These are phyloP conservation scores for Telmatochromis sp. DNA, from an alignment of 2,113 vertebrate species.

Conservation along the genomic window DNA sequence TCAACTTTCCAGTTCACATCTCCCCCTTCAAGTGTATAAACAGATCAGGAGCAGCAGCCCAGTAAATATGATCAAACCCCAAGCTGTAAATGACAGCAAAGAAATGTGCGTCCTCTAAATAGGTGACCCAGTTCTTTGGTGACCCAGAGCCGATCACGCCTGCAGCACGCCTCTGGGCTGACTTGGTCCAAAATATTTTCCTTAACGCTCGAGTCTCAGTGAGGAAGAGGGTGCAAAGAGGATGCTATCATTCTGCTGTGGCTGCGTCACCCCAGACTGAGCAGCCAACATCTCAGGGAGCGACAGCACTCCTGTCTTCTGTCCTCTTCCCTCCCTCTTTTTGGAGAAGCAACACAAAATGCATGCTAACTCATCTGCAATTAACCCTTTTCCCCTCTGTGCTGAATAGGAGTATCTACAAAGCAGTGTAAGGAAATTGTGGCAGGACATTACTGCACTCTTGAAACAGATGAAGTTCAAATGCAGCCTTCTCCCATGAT, in stretches of 20 bases:
- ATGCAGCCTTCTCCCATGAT: not conserved
- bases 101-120: not conserved
- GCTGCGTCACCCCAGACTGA: not conserved
- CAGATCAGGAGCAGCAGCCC: not conserved
- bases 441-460: not conserved
- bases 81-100: constrained; percentile 5
- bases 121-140: constrained; percentile 20
- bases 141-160: not conserved
- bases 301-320: not conserved
- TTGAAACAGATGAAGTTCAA: not conserved
- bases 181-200: not conserved
- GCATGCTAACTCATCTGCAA: not conserved
- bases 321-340: not conserved
- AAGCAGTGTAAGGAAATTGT: not conserved
- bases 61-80: not conserved
- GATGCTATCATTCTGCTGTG: not conserved
- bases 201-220: not conserved
- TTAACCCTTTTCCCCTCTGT: not conserved
- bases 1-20: not conserved
- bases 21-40: not conserved
- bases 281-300: not conserved
- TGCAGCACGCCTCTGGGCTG: not conserved
- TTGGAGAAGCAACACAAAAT: not conserved
- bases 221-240: not conserved
- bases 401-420: not conserved